Evolutionary conservation across 2,797 vertebrate genomes (phyloP), one percentile per base, ranked within the genome.

Genomic region (Sebastes trivittatus): DNA sequence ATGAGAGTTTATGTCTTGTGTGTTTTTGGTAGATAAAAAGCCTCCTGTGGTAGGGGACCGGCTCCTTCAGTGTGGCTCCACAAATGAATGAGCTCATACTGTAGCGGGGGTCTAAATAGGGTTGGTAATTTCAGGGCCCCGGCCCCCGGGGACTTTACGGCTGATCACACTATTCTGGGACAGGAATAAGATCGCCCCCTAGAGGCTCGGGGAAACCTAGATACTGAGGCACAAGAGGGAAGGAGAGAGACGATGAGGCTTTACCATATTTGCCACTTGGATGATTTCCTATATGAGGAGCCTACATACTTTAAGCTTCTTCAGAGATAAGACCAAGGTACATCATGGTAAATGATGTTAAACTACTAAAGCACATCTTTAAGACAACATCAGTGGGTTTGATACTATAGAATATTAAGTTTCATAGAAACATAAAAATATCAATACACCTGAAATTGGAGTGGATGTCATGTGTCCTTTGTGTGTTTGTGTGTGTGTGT

Each of bases 171-270:
- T 85, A 80, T 90, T 90, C 84, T 90, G 78, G 75, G 87, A 91
- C 52, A 62, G 81, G 77, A 87, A 89, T 77, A 80, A 80, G 83
- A 89, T 86, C 86, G 80, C 90, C 89, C 91, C 86, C 91, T 92
- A 82, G 89, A 92, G 92, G 84, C 81, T 61, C 7, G 58, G 72
- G 75, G 70, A 89, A 91, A 93, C 78, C 87, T 88, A 90, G 79
- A 86, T 90, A 87, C 38, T 14, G 56, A 80, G 56, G 49, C 78
- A 25, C 11, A 9, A 71, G 70, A 71, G 30, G 52, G 55, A 76
- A 32, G 52, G 75, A 70, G 74, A 29, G 22, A 69, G 46, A 56
- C 27, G 71, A 56, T 3, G 59, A 69, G 36, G 42, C 66, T 42
- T 52, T 54, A 54, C 23, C 46, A 64, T 75, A 65, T 87, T 85